Percentiles rank a stretch among this genome's conserved stretches.
Conservation (phyloP, 2,888 invertebrate species). For the Drosophila dives region DNA sequence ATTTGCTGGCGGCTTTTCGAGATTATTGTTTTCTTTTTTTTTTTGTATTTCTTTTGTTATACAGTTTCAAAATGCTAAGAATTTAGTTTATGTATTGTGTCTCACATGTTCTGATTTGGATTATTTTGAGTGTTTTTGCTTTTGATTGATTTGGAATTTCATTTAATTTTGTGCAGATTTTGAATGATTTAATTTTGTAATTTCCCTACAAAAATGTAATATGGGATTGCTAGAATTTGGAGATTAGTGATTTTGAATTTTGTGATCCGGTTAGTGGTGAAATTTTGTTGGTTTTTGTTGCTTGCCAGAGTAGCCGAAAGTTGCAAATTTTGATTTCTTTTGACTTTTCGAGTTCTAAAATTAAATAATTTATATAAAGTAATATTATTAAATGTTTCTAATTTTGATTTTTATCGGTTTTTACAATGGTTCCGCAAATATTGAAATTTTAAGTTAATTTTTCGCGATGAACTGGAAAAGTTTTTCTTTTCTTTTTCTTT, state of each 20-base stretch:
- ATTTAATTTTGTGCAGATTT: conserved; percentile 17
- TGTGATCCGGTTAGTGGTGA: conserved; percentile 29
- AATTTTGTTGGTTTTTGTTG: conserved; percentile 46
- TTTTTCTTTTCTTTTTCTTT: too few species aligned
- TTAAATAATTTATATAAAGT: conserved; percentile 54
- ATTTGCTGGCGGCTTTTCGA: background rate
- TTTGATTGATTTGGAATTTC: conserved; percentile 18
- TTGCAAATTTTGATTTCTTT: conserved; percentile 52
- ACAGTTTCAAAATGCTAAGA: conserved; percentile 28
- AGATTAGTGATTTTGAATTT: conserved; percentile 49
- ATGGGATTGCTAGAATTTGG: conserved; percentile 26
- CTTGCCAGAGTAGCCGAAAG: conserved; percentile 71
- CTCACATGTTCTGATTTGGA: conserved; percentile 16
- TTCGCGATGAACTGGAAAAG: background rate
- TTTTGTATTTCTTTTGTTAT: background rate
- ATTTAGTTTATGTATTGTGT: conserved; percentile 15
- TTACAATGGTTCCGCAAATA: background rate
- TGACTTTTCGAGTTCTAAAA: conserved; percentile 43
- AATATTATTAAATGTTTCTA: conserved; percentile 29
- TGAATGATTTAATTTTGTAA: background rate
- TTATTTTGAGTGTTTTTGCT: conserved; percentile 4
- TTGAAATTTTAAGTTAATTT: background rate
- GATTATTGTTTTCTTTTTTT: background rate
- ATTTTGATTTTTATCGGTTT: background rate
- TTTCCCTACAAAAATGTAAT: conserved; percentile 7